phyloP scores from a whole-genome alignment of 92 coral and sea anemone genomes.

The Phenganax subtilis region DNA sequence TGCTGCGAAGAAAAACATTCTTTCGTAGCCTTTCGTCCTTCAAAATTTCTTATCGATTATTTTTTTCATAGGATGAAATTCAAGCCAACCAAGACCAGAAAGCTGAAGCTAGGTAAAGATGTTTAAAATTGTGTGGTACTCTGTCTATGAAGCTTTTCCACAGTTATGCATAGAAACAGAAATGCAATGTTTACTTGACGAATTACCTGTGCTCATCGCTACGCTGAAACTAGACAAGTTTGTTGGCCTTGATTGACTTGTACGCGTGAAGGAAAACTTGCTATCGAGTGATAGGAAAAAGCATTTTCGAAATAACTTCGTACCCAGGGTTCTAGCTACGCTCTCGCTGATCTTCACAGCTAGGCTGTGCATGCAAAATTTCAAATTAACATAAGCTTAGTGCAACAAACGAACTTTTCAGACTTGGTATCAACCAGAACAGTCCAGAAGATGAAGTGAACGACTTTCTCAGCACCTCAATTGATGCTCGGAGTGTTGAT shows the following conservation, averaged over 20 bases:
- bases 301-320: too few relatives aligned
- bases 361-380: too few relatives aligned
- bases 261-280: too few relatives aligned
- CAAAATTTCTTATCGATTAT: neutral
- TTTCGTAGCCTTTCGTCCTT: neutral
- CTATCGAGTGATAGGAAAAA: too few relatives aligned
- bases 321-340: too few relatives aligned
- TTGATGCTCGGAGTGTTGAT: slow-evolving; percentile 93
- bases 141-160: neutral
- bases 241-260: too few relatives aligned
- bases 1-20: neutral
- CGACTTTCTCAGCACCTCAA: slow-evolving; percentile 89
- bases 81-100: slow-evolving; percentile 37
- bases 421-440: slow-evolving; percentile 82
- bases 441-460: slow-evolving; percentile 97
- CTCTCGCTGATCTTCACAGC: too few relatives aligned
- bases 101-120: slow-evolving; percentile 26
- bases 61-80: slow-evolving; percentile 27
- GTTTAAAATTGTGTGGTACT: neutral
- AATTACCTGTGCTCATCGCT: too few relatives aligned
- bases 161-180: neutral
- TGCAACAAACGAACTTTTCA: slow-evolving; percentile 8
- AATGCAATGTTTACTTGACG: neutral
- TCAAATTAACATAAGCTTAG: neutral
- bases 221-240: too few relatives aligned